Conservation (phyloP, 2,888 invertebrate genomes). For the Tachina fera region DNA sequence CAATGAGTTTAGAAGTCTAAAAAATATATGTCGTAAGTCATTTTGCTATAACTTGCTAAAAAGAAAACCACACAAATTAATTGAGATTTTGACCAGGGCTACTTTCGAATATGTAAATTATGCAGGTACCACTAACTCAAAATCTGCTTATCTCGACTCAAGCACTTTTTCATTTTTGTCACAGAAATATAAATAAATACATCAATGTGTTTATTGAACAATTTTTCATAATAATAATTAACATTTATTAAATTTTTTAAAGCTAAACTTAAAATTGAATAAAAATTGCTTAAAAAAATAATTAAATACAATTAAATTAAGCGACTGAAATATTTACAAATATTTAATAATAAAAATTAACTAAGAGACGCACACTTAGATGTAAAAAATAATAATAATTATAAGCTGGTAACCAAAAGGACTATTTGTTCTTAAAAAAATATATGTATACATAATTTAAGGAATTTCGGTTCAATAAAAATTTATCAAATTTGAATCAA, state of each 20-base stretch:
- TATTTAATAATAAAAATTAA: background rate
- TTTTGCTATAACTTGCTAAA: too few species aligned
- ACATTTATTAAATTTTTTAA: background rate
- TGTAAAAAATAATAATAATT: constrained; percentile 11
- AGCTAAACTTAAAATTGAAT: constrained; percentile 33
- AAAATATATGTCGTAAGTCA: too few species aligned
- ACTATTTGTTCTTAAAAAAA: constrained; percentile 5
- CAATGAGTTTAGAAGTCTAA: too few species aligned
- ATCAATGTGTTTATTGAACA: too few species aligned
- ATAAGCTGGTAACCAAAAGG: constrained; percentile 42
- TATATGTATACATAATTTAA: background rate
- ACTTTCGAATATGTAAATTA: too few species aligned
- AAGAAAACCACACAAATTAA: too few species aligned
- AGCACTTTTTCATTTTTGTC: too few species aligned
- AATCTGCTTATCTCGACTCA: too few species aligned
- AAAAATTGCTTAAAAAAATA: constrained; percentile 30
- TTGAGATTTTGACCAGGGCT: too few species aligned
- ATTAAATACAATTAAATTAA: constrained; percentile 22
- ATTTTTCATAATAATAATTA: too few species aligned
- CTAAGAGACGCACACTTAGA: background rate
- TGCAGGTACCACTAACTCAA: too few species aligned
- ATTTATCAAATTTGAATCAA: constrained; percentile 19
- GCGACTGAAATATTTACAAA: constrained; percentile 66
- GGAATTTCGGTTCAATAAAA: constrained; percentile 49
- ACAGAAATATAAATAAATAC: too few species aligned